These are phyloP conservation scores for Asbolus verrucosus DNA, from an alignment of 1,140 invertebrate genomes.

Conservation along the genomic window DNA sequence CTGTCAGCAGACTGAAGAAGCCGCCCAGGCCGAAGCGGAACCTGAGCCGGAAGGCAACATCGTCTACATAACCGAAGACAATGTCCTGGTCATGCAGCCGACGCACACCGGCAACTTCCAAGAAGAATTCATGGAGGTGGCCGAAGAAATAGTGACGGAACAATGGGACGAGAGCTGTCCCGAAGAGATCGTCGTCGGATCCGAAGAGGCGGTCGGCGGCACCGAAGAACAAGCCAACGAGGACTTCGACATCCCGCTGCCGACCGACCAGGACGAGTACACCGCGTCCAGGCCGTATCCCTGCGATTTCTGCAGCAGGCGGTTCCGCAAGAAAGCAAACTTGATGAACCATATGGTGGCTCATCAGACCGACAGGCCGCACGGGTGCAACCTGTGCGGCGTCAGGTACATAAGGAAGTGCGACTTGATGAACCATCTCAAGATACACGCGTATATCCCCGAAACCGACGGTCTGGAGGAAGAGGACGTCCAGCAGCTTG, in stretches of 20 bases:
- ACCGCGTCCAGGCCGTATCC: constrained; percentile 84
- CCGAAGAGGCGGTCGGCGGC: constrained; percentile 70
- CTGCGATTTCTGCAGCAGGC: constrained; percentile 85
- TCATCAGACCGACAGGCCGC: constrained; percentile 82
- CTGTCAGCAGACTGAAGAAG: constrained; percentile 62
- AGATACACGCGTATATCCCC: constrained; percentile 82
- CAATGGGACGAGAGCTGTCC: constrained; percentile 73
- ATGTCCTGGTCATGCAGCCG: constrained; percentile 64
- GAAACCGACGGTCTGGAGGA: constrained; percentile 62
- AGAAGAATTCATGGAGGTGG: constrained; percentile 67
- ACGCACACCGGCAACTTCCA: constrained; percentile 40
- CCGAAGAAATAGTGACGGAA: constrained; percentile 82
- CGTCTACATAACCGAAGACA: constrained; percentile 65
- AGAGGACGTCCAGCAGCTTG: constrained; percentile 54
- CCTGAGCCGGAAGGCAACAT: constrained; percentile 68
- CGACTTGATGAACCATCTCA: constrained; percentile 84
- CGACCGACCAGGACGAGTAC: constrained; percentile 85
- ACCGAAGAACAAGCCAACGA: constrained; percentile 72
- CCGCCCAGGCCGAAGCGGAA: constrained; percentile 55
- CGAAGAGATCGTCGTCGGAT: constrained; percentile 62
- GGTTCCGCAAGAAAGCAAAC: constrained; percentile 85
- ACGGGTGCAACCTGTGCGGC: constrained; percentile 83
- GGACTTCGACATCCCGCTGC: constrained; percentile 80
- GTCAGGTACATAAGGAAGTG: constrained; percentile 80
- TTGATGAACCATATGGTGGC: constrained; percentile 87